Percentiles rank a stretch among this genome's conserved stretches.
phyloP scores from a whole-genome alignment of 1,140 invertebrate genomes.

The Solen grandis region DNA sequence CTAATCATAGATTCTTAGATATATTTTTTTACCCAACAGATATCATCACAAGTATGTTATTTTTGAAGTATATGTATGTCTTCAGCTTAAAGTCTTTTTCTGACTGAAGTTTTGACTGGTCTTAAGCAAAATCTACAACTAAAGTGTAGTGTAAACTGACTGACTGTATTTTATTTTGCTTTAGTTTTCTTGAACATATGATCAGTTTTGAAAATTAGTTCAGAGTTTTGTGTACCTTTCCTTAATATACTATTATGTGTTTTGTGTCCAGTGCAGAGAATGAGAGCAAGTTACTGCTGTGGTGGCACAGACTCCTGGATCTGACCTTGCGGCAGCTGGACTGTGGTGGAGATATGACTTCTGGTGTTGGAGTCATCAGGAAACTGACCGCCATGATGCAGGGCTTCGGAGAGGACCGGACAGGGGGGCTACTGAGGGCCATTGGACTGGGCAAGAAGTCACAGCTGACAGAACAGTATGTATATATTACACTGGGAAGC shows the following conservation, averaged over 20 bases:
- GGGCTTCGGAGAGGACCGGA: slow-evolving; percentile 83
- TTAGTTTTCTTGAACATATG: too few relatives aligned
- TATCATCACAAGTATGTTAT: too few relatives aligned
- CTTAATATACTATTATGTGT: slow-evolving; percentile 17
- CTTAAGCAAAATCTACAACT: too few relatives aligned
- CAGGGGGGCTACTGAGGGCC: slow-evolving; percentile 85
- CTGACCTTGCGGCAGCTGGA: slow-evolving; percentile 82
- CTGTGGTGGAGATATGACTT: slow-evolving; percentile 76
- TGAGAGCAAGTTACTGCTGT: slow-evolving; percentile 84
- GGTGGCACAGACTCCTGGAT: slow-evolving; percentile 84
- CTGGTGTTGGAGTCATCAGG: slow-evolving; percentile 81
- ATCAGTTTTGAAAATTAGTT: too few relatives aligned
- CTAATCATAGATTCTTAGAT: too few relatives aligned
- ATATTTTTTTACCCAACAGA: too few relatives aligned
- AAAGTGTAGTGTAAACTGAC: too few relatives aligned
- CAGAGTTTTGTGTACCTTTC: too few relatives aligned
- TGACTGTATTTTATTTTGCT: too few relatives aligned
- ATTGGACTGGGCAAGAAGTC: slow-evolving; percentile 85
- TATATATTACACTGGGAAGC: slow-evolving; percentile 13
- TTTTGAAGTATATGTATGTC: too few relatives aligned
- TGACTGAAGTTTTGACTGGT: too few relatives aligned
- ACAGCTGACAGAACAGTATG: slow-evolving; percentile 83
- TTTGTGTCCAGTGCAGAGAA: slow-evolving; percentile 81
- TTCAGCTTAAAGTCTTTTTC: too few relatives aligned
- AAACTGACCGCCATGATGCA: slow-evolving; percentile 82